Base-by-base conservation (phyloP, 2,888 invertebrate species). In the Sinhomidia bicolor region DNA sequence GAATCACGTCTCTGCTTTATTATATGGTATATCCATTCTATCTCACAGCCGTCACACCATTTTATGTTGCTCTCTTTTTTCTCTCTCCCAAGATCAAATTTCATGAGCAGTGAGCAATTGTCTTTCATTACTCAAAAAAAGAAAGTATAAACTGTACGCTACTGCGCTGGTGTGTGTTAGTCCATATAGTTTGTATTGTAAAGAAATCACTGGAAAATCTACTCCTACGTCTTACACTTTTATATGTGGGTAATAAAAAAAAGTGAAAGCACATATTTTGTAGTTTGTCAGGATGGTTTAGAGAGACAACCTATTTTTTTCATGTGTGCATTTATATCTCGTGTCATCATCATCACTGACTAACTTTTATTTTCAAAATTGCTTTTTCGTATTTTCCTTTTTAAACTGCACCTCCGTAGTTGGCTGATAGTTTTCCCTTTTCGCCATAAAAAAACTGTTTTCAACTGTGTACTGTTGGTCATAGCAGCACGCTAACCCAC, bases 71-170 rank as follows among this genome's bases (percentile, higher is more conserved):
- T 76, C 9, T 32, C 29, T 54, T 54, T 54, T 32, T 76, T 32
- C 20, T 54, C 32, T 54, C 54, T 76, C 54, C 20, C 54, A 47
- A 65, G 60, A 81, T 81, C 81, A 81, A 81, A 65, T 81, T 81
- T 81, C 81, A 81, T 81, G 81, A 81, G 65, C 54, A 32, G 76
- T 76, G 76, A 76, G 51, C 65, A 81, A 81, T 81, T 81, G 81
- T 62, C 81, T 62, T 29, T 47, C 81, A 65, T 81, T 81, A 81
- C 81, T 81, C 62, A 62, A 36, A 44, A 80, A 54, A 32, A 29
- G 29, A 44, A 36, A 36, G 68, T 17, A 26, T 14, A 68, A 36
- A 68, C 68, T 68, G 36, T 7, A n/a, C n/a, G n/a, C n/a, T n/a
- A n/a, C n/a, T n/a, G n/a, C 23, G 23, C 26, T 26, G 14, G n/a